Evolutionary conservation across 2,113 vertebrate species (phyloP).

Genomic region (Gasterosteus aculeatus): DNA sequence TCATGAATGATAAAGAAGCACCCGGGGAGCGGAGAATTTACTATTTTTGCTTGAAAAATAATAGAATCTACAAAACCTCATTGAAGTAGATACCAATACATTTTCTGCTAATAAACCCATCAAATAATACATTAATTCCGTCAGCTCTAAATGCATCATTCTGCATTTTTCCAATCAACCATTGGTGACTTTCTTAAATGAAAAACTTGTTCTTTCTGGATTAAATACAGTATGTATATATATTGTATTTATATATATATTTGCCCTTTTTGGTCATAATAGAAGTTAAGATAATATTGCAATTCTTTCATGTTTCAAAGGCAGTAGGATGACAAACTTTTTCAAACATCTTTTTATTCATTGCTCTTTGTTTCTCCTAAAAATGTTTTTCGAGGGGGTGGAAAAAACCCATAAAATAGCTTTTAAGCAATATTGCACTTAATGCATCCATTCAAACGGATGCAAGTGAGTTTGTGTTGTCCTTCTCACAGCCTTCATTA

Average conservation of each 20-base stretch:
- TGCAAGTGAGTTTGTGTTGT: conserved; percentile 64
- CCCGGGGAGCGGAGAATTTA: neutral
- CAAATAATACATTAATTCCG: neutral
- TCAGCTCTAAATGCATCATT: neutral
- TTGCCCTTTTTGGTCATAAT: neutral
- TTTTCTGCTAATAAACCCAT: neutral
- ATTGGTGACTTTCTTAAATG: neutral
- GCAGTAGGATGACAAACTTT: neutral
- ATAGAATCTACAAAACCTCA: neutral
- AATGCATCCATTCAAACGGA: conserved; percentile 50
- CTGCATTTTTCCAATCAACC: neutral
- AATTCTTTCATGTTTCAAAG: conserved; percentile 12
- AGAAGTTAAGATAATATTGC: neutral
- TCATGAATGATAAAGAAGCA: neutral
- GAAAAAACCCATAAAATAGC: conserved; percentile 12
- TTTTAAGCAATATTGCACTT: conserved; percentile 33
- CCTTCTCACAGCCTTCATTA: conserved; percentile 58
- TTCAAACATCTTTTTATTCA: neutral
- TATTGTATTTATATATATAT: no score
- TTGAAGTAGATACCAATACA: neutral
- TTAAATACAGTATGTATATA: neutral
- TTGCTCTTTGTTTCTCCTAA: neutral
- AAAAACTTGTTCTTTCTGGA: conserved; percentile 6
- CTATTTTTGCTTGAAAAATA: neutral
- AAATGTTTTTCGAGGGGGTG: neutral